Evolutionary conservation across 2,797 vertebrate genomes (phyloP).

Genomic region (Hapalemur alaotrensis): DNA sequence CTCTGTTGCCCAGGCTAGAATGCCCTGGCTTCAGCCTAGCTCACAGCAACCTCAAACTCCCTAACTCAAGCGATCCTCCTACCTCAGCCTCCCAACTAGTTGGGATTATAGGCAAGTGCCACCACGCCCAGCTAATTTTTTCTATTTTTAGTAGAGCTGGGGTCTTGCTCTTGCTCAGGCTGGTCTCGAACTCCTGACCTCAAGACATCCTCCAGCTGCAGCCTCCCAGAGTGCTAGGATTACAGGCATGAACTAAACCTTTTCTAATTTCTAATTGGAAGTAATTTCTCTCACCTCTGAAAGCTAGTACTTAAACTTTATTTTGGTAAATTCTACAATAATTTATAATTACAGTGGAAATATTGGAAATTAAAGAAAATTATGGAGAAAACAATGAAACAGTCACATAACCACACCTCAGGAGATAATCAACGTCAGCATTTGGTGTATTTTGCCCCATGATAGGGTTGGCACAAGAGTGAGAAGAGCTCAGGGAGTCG

Average conservation of each 20-base stretch:
- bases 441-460: not conserved
- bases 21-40: too few relatives aligned
- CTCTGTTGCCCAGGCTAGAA: too few relatives aligned
- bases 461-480: not conserved
- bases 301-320: not conserved
- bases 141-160: too few relatives aligned
- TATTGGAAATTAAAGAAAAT: not conserved
- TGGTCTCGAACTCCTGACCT: too few relatives aligned
- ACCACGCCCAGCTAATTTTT: too few relatives aligned
- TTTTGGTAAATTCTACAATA: not conserved
- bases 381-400: not conserved
- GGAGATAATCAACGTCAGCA: not conserved
- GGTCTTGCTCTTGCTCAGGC: too few relatives aligned
- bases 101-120: too few relatives aligned
- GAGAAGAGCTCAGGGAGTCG: too few relatives aligned
- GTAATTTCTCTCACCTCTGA: not conserved
- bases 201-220: rapidly evolving
- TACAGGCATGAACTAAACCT: not conserved
- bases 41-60: too few relatives aligned
- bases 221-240: too few relatives aligned
- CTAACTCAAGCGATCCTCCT: too few relatives aligned
- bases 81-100: too few relatives aligned
- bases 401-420: not conserved
- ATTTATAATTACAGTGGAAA: not conserved
- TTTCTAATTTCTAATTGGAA: not conserved